Evolutionary conservation across 64 coral and sea anemone species (phyloP).

Genomic region (Porites lutea): DNA sequence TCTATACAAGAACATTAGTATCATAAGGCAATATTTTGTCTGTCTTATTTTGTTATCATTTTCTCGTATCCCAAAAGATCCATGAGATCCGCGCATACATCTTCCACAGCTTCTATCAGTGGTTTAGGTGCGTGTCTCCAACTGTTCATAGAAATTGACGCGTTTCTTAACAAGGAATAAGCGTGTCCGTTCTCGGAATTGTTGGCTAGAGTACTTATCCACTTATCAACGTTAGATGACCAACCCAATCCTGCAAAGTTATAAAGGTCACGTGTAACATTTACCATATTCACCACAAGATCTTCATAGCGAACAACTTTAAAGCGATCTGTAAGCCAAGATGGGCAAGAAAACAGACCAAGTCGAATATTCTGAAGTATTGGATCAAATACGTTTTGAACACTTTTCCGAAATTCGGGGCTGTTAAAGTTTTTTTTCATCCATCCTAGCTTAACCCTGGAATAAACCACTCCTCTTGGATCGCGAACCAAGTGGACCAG

Average conservation of each 20-base stretch:
- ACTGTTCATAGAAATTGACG: no score
- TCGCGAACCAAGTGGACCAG: not conserved
- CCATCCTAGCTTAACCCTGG: not conserved
- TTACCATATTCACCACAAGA: not conserved
- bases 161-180: no score
- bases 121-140: not conserved
- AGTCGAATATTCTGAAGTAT: not conserved
- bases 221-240: no score
- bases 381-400: not conserved
- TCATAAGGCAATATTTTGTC: no score
- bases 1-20: no score
- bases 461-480: not conserved
- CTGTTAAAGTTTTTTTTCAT: not conserved
- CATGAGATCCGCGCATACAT: not conserved
- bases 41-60: no score
- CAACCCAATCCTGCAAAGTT: not conserved
- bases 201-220: no score
- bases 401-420: not conserved
- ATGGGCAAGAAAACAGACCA: not conserved
- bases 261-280: not conserved
- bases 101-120: not conserved
- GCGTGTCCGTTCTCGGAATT: no score
- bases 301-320: not conserved
- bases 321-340: slow-evolving; percentile 11
- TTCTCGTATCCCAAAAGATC: not conserved